These are phyloP conservation scores for Myoxocephalus aenaeus DNA, from an alignment of 2,797 vertebrate genomes.

Conservation along the genomic window DNA sequence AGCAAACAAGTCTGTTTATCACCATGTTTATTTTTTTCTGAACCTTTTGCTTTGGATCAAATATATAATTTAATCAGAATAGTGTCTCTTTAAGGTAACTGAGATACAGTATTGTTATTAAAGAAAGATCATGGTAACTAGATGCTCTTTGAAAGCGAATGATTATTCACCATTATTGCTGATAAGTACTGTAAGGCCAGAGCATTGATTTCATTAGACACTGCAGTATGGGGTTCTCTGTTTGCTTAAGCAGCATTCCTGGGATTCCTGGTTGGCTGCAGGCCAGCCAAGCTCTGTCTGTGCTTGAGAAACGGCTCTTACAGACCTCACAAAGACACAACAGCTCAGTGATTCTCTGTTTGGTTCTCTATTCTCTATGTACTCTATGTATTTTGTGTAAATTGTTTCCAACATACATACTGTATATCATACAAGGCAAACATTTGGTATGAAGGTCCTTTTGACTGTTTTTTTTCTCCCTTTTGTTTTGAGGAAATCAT, in stretches of 20 bases:
- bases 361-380: neutral
- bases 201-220: slow-evolving; percentile 80
- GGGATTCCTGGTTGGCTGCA: slow-evolving; percentile 79
- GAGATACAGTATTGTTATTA: neutral
- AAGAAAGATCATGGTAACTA: neutral
- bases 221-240: slow-evolving; percentile 76
- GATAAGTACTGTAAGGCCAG: slow-evolving; percentile 38
- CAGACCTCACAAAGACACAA: slow-evolving; percentile 36
- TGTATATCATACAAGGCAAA: neutral
- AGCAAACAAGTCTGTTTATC: neutral
- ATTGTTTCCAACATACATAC: neutral
- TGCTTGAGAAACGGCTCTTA: slow-evolving; percentile 68
- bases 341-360: slow-evolving; percentile 28
- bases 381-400: slow-evolving; percentile 14
- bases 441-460: neutral
- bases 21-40: neutral
- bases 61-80: neutral
- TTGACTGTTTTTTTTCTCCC: neutral
- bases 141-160: slow-evolving; percentile 9
- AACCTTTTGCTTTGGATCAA: neutral
- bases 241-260: slow-evolving; percentile 87
- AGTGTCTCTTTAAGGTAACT: neutral
- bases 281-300: slow-evolving; percentile 71
- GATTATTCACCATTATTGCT: neutral
- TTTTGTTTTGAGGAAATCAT: slow-evolving; percentile 7